A percentile compares a stretch with the other conserved stretches of the same genome.
Conservation (phyloP, 2,113 vertebrate genomes). For the Sebastes fasciatus region DNA sequence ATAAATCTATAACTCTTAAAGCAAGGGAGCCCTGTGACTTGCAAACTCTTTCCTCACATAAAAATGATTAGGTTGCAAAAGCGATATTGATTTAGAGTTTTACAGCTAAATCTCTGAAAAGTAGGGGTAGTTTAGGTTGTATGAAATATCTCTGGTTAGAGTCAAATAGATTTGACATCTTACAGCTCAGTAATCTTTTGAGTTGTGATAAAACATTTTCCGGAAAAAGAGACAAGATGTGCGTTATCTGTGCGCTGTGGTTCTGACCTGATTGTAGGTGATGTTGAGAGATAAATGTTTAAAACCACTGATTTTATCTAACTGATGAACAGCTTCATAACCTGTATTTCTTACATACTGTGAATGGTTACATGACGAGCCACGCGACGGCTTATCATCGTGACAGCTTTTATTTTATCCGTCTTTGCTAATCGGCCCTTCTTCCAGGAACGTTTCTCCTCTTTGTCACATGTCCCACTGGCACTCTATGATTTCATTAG, state of each 20-base stretch:
- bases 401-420: not conserved
- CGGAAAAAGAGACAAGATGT: not conserved
- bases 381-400: not conserved
- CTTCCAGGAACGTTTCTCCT: constrained; percentile 7
- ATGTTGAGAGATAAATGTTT: not conserved
- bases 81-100: not conserved
- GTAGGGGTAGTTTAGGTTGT: not conserved
- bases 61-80: not conserved
- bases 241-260: not conserved
- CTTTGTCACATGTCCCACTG: constrained; percentile 22
- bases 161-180: not conserved
- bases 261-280: not conserved
- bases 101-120: not conserved
- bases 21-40: not conserved
- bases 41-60: not conserved
- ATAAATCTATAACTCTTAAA: constrained; percentile 2
- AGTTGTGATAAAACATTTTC: not conserved
- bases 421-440: not conserved
- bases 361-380: not conserved
- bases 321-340: not conserved
- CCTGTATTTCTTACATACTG: not conserved
- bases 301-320: constrained; percentile 1
- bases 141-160: not conserved
- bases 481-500: constrained; percentile 72
- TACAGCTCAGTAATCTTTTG: not conserved